A percentile compares a stretch with the other conserved stretches of the same genome.
phyloP scores from a whole-genome alignment of 2,113 vertebrate genomes.

The Ailuropoda melanoleuca region DNA sequence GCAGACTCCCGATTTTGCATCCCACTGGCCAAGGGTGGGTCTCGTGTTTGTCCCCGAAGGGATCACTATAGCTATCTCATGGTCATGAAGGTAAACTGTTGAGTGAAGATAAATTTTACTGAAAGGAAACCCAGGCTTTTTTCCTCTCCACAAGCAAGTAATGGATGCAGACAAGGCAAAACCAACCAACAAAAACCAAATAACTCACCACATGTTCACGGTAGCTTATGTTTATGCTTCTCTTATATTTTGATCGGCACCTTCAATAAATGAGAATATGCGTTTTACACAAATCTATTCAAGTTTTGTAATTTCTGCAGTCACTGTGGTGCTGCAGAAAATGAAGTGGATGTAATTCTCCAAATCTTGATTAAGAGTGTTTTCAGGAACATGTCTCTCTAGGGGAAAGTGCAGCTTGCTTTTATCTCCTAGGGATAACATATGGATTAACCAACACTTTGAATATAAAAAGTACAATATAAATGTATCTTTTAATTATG shows the following conservation, averaged over 20 bases:
- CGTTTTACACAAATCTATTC: constrained; percentile 27
- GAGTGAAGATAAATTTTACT: not conserved
- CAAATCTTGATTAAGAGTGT: constrained; percentile 22
- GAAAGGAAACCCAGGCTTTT: not conserved
- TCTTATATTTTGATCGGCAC: constrained; percentile 42
- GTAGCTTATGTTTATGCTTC: constrained; percentile 9
- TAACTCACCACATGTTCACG: constrained; percentile 27
- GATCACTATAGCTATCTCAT: not conserved
- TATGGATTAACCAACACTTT: not conserved
- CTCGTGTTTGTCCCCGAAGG: not conserved
- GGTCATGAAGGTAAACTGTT: not conserved
- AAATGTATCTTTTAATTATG: constrained; percentile 44
- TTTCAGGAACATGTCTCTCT: not conserved
- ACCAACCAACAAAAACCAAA: constrained; percentile 29
- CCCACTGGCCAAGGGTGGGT: not conserved
- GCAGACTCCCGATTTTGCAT: not conserved
- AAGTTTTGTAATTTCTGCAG: not conserved
- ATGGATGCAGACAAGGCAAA: not conserved
- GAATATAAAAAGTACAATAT: not conserved
- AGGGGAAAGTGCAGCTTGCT: not conserved
- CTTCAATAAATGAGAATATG: constrained; percentile 23
- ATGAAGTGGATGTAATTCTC: not conserved
- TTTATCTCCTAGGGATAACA: not conserved
- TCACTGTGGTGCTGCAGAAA: not conserved
- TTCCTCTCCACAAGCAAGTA: not conserved